Evolutionary conservation across 2,888 invertebrate species (phyloP), one percentile per base, ranked within the genome.

Genomic region (Leucozona laternaria): DNA sequence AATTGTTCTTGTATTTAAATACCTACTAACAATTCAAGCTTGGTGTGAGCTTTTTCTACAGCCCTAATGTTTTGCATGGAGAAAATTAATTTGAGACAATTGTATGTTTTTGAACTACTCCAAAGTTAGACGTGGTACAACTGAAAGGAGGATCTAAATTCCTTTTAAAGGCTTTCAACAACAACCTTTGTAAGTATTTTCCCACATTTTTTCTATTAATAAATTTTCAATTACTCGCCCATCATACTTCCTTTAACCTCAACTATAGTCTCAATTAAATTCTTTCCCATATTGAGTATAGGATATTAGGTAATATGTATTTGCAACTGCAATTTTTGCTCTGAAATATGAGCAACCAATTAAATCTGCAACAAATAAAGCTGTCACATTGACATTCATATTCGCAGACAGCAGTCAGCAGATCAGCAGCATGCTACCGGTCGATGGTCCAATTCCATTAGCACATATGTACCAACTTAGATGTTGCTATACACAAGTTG

Each of bases 341-440:
- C 11, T 71, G 77, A 64, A 77, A 77, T 77, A 71, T 64, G 71
- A 81, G 28, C 57, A 20, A 34, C 62, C 71, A 81, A 81, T 81
- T 77, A 77, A 81, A 71, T 62, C 68, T 37, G 66, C 64, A 70
- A 45, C 64, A 57, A 57, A 71, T 66, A 71, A 57, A 81, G 40
- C 55, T 71, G 57, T 77, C 70, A 71, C 34, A 31, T 64, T 81
- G 64, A 71, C 81, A 81, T 81, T 77, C 45, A 71, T 48, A 64
- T 64, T 77, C 37, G 15, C 45, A 37, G 17, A 62, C 17, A 43
- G 45, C 17, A 43, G 45, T 20, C 31, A 66, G 50, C 60, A 60
- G 15, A 66, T 43, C 58, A 60, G 13, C 53, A 31, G 45, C 45
- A 64, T 79, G 37, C 45, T 11, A 45, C 28, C 37, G 37, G 43